A percentile compares a stretch with the other conserved stretches of the same genome.
phyloP scores from a whole-genome alignment of 2,888 invertebrate species.

The Callosobruchus maculatus region DNA sequence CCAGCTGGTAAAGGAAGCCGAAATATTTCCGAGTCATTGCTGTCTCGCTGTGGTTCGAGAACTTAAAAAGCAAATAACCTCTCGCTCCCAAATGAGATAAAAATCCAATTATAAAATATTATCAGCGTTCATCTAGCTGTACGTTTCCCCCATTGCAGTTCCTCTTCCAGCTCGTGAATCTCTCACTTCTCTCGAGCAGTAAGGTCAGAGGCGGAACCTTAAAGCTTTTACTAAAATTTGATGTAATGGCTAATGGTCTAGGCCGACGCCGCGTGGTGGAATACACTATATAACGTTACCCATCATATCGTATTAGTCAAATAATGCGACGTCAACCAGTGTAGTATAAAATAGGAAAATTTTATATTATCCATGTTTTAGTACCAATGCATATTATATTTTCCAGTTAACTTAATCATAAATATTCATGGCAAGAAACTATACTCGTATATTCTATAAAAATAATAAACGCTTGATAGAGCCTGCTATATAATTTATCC shows the following conservation, averaged over 20 bases:
- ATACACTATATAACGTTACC: too few species aligned
- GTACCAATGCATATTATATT: too few species aligned
- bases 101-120: constrained; percentile 21
- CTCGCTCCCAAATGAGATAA: constrained; percentile 13
- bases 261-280: too few species aligned
- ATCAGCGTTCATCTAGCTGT: constrained; percentile 8
- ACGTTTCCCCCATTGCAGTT: background rate
- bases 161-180: background rate
- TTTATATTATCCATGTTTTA: too few species aligned
- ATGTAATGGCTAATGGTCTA: background rate
- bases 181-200: background rate
- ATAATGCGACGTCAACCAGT: too few species aligned
- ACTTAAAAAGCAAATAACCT: constrained; percentile 4
- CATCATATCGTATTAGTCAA: too few species aligned
- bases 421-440: too few species aligned
- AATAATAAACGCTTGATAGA: too few species aligned
- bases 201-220: background rate
- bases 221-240: background rate
- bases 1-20: background rate
- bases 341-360: too few species aligned
- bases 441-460: too few species aligned
- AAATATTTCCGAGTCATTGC: background rate
- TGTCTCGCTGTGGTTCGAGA: background rate
- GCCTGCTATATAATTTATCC: too few species aligned
- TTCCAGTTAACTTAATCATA: too few species aligned